These are phyloP conservation scores for Bellardia pandia DNA, from an alignment of 2,888 invertebrate species.

Conservation along the genomic window DNA sequence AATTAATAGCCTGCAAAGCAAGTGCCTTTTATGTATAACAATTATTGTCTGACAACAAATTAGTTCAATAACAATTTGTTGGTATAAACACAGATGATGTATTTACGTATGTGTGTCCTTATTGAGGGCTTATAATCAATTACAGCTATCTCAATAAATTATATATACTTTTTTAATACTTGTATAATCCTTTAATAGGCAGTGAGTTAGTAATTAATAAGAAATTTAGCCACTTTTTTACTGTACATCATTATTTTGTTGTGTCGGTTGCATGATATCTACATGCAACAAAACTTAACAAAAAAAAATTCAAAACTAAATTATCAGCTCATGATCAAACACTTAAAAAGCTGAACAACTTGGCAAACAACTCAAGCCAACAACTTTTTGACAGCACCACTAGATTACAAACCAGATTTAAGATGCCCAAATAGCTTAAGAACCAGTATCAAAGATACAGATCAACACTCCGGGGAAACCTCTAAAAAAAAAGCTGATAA, in stretches of 20 bases:
- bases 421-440: neutral
- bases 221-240: neutral
- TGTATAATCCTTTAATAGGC: neutral
- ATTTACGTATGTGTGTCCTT: too few species aligned
- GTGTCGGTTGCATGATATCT: neutral
- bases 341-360: constrained; percentile 41
- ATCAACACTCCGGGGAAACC: constrained; percentile 28
- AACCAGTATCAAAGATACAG: constrained; percentile 10
- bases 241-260: neutral
- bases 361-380: neutral
- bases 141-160: neutral
- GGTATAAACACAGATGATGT: too few species aligned
- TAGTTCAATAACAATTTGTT: too few species aligned
- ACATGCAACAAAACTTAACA: neutral
- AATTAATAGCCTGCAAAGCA: too few species aligned
- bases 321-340: constrained; percentile 63
- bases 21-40: too few species aligned
- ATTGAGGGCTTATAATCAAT: neutral
- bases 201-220: neutral
- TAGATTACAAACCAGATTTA: constrained; percentile 45
- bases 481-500: constrained; percentile 27
- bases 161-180: neutral
- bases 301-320: constrained; percentile 21
- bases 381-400: constrained; percentile 17
- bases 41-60: too few species aligned